Base-by-base conservation (phyloP, 2,797 vertebrate species). In the Fistularia tabacaria region DNA sequence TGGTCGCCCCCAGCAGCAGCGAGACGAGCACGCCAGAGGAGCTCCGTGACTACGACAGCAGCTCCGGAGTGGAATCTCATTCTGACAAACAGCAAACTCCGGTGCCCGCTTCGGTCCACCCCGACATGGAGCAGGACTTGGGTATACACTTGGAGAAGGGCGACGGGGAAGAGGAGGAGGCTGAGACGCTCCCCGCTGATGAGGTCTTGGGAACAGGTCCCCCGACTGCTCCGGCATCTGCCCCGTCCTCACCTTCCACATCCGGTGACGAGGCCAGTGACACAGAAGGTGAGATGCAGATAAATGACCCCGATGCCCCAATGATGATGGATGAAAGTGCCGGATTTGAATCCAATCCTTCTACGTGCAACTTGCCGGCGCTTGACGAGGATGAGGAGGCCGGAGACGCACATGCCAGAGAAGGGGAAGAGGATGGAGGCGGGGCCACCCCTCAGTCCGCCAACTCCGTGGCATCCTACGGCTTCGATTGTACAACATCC, bases 21-120 rank as follows among this genome's bases (percentile, higher is more conserved):
- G 93, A 94, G 77, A 94, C 93, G 0, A 95, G 93, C 85, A 96
- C 94, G 0, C 95, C 95, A 0, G 94, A 97, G 77, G 94, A 97
- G 43, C 90, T 95, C n/a, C 90, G 86, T 0, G 94, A 94, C 60
- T 96, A 95, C 0, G 94, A 97, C 80, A 95, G 93, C 73, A 95
- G 94, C 71, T 94, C 93, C 0, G 93, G 92, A 3, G 91, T 95
- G 0, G 92, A 94, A 81, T 94, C 93, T 0, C 92, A 71, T 8
- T 93, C 93, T 0, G 93, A 93, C 66, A 91, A 90, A 61, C 91
- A 85, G 74, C 90, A 85, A 44, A 91, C 86, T 0, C 90, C 86
- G 0, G 84, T 91, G 4, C 90, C 86, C 0, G 66, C 79, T 5
- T 49, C 71, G 3, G 62, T 77, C 46, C 89, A 87, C 43, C 77